phyloP scores from a whole-genome alignment of 2,888 invertebrate genomes.

The Baronia brevicornis region DNA sequence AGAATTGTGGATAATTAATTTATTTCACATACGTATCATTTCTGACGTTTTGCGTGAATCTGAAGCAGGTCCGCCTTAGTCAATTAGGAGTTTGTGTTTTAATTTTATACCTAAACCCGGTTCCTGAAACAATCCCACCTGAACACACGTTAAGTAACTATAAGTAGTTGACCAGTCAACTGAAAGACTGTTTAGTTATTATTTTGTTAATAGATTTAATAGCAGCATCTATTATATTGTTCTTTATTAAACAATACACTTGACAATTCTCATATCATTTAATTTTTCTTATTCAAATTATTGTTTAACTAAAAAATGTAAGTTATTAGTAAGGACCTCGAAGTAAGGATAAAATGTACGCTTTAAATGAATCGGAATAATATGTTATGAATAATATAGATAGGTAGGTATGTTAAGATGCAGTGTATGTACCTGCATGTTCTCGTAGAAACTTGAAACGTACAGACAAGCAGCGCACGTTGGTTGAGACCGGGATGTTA shows the following conservation, averaged over 20 bases:
- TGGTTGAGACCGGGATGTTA: too few relatives aligned
- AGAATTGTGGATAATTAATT: slow-evolving; percentile 5
- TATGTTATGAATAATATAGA: slow-evolving; percentile 62
- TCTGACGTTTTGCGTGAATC: neutral
- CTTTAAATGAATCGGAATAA: slow-evolving; percentile 72
- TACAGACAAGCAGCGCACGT: too few relatives aligned
- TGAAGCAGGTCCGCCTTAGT: slow-evolving; percentile 3
- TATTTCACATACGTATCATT: slow-evolving; percentile 5
- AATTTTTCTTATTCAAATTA: slow-evolving; percentile 40
- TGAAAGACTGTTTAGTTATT: slow-evolving; percentile 70
- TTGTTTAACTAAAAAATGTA: slow-evolving; percentile 48
- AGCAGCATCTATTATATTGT: slow-evolving; percentile 40
- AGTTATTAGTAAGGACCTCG: slow-evolving; percentile 57
- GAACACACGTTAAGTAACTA: slow-evolving; percentile 27
- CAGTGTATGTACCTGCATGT: slow-evolving; percentile 60
- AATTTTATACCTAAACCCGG: slow-evolving; percentile 31
- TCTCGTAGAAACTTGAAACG: too few relatives aligned
- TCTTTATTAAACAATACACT: slow-evolving; percentile 36
- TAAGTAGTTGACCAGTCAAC: slow-evolving; percentile 59
- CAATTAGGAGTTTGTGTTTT: slow-evolving; percentile 6
- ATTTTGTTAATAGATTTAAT: slow-evolving; percentile 58
- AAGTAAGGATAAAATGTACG: slow-evolving; percentile 73
- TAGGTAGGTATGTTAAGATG: slow-evolving; percentile 67
- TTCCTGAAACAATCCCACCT: slow-evolving; percentile 65
- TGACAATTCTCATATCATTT: slow-evolving; percentile 33